Evolutionary conservation across 2,113 vertebrate genomes (phyloP).

Genomic region (Phyllostomus hastatus): DNA sequence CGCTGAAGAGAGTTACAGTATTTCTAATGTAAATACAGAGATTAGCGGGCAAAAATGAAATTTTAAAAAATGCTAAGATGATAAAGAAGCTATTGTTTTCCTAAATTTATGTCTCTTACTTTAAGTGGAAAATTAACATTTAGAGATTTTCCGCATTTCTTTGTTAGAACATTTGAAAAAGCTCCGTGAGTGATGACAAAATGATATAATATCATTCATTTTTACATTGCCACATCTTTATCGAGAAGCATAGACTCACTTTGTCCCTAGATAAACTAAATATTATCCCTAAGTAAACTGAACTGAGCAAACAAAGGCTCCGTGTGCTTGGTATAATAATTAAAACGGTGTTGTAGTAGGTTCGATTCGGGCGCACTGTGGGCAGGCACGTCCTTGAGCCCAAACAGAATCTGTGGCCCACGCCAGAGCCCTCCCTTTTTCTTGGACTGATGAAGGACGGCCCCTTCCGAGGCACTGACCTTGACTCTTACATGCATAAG

Average conservation of each 20-base stretch:
- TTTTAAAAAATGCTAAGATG: neutral
- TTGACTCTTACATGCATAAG: neutral
- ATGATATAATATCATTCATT: neutral
- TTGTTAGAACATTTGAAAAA: conserved; percentile 12
- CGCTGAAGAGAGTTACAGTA: neutral
- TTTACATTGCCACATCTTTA: neutral
- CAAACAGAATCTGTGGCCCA: neutral
- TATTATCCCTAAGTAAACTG: neutral
- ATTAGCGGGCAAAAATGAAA: neutral
- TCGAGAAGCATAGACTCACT: neutral
- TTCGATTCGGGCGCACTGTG: neutral
- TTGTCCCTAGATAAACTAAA: neutral
- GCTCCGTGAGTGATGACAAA: neutral
- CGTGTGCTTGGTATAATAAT: neutral
- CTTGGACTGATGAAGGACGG: neutral
- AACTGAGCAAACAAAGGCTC: neutral
- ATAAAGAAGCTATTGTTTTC: neutral
- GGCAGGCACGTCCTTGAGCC: neutral
- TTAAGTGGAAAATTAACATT: neutral
- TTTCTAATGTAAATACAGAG: neutral
- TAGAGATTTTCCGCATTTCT: neutral
- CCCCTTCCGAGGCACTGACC: neutral
- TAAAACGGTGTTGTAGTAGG: neutral
- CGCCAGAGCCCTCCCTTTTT: neutral
- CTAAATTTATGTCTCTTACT: neutral